Evolutionary conservation across 2,888 invertebrate genomes (phyloP).

Genomic region (Athetis lepigone): DNA sequence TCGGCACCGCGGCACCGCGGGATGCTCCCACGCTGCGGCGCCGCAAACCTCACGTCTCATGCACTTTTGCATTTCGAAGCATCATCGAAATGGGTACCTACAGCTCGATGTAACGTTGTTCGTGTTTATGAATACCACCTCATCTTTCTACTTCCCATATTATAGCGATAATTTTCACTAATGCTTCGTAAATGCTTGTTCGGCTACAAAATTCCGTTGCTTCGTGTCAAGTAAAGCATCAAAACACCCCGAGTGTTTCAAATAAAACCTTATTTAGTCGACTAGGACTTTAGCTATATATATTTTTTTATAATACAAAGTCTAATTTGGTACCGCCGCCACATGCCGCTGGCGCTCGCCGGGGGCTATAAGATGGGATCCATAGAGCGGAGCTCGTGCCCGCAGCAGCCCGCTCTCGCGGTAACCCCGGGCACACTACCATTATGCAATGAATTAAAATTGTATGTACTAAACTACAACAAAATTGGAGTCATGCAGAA

Average conservation of each 20-base stretch:
- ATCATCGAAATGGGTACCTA: constrained; percentile 52
- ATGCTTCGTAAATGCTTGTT: constrained; percentile 15
- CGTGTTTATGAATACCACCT: constrained; percentile 22
- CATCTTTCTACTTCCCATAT: constrained; percentile 10
- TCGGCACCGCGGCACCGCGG: constrained; percentile 61
- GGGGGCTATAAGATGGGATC: constrained; percentile 44
- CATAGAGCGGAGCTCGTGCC: constrained; percentile 45
- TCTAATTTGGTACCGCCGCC: constrained; percentile 46
- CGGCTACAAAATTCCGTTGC: background rate
- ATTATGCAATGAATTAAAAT: constrained; percentile 60
- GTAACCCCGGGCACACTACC: constrained; percentile 37
- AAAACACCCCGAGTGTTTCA: background rate
- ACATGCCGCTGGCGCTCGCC: constrained; percentile 41
- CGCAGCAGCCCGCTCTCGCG: constrained; percentile 32
- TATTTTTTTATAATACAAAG: constrained; percentile 34
- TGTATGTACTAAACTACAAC: constrained; percentile 35
- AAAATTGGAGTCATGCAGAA: constrained; percentile 11
- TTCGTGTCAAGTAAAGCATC: background rate
- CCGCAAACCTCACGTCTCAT: constrained; percentile 52
- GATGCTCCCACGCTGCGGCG: constrained; percentile 67
- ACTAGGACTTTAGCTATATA: background rate
- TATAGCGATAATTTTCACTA: constrained; percentile 24
- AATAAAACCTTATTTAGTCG: constrained; percentile 6
- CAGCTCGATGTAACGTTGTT: constrained; percentile 30
- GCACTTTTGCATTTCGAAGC: constrained; percentile 66